A percentile compares a stretch with the other conserved stretches of the same genome.
phyloP scores from a whole-genome alignment of 2,888 invertebrate species.

The Scaptomyza tumidula region DNA sequence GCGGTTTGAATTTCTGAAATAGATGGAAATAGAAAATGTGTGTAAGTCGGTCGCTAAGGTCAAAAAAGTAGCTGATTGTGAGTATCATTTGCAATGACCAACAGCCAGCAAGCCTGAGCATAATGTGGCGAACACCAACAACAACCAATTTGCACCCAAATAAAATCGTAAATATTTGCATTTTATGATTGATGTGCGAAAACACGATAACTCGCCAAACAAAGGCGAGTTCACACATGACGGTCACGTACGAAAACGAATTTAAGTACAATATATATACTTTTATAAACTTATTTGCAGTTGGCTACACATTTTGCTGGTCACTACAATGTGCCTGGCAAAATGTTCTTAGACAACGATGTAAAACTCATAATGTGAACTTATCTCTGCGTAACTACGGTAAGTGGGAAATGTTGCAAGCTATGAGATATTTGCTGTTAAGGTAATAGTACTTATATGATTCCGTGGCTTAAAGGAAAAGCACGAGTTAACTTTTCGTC shows the following conservation, averaged over 20 bases:
- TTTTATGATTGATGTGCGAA: conserved; percentile 78
- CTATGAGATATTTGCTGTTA: background rate
- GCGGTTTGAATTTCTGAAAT: conserved; percentile 82
- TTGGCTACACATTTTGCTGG: conserved; percentile 2
- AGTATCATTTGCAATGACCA: conserved; percentile 6
- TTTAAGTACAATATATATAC: conserved; percentile 15
- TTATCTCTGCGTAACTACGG: background rate
- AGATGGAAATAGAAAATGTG: conserved; percentile 6
- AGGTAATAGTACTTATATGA: background rate
- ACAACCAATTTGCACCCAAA: conserved; percentile 65
- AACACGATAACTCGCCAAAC: conserved; percentile 49
- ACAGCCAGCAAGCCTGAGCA: conserved; percentile 18
- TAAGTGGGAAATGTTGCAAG: background rate
- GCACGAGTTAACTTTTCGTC: no score
- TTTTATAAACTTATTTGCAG: conserved; percentile 18
- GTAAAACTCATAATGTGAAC: background rate
- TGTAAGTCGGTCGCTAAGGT: conserved; percentile 4
- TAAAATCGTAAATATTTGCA: conserved; percentile 79
- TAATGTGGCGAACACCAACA: conserved; percentile 45
- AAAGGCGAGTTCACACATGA: conserved; percentile 44
- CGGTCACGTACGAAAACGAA: conserved; percentile 53
- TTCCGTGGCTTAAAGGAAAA: no score
- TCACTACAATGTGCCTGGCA: conserved; percentile 14
- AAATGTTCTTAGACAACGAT: background rate
- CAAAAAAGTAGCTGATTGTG: background rate